These are phyloP conservation scores for Strigamia maritima DNA, from an alignment of 2,888 invertebrate species.

Conservation along the genomic window DNA sequence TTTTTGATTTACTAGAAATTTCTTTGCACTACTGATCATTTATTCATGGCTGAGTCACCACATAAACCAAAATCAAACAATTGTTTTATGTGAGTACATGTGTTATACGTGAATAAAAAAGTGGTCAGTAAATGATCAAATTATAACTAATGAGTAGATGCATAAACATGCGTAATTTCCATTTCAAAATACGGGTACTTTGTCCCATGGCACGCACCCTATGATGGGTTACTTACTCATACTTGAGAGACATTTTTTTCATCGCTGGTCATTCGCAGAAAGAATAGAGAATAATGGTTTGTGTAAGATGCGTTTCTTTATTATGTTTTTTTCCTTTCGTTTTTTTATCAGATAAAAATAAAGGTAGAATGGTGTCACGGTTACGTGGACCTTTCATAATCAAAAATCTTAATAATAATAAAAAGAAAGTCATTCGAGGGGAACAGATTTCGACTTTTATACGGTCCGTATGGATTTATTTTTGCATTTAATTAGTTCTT, in stretches of 20 bases:
- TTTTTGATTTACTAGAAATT: too few species aligned
- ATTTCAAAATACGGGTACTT: neutral
- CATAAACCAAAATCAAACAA: too few species aligned
- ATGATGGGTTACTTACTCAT: neutral
- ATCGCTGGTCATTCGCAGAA: neutral
- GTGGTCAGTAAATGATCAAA: neutral
- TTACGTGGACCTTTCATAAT: neutral
- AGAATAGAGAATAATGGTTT: neutral
- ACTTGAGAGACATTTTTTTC: neutral
- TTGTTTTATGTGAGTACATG: too few species aligned
- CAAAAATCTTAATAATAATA: neutral
- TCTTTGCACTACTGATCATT: too few species aligned
- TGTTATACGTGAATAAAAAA: too few species aligned
- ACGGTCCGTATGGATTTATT: too few species aligned
- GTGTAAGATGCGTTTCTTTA: neutral
- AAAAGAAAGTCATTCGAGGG: too few species aligned
- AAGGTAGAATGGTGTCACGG: neutral
- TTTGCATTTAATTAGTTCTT: too few species aligned
- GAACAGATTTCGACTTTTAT: too few species aligned
- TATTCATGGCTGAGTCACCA: too few species aligned
- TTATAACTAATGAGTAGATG: neutral
- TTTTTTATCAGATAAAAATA: slow-evolving; percentile 9
- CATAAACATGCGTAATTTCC: neutral
- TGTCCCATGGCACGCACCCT: too few species aligned
- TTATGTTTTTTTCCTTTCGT: neutral